Evolutionary conservation across 2,797 vertebrate species (phyloP), one percentile per base, ranked within the genome.

Genomic region (Todus mexicanus): DNA sequence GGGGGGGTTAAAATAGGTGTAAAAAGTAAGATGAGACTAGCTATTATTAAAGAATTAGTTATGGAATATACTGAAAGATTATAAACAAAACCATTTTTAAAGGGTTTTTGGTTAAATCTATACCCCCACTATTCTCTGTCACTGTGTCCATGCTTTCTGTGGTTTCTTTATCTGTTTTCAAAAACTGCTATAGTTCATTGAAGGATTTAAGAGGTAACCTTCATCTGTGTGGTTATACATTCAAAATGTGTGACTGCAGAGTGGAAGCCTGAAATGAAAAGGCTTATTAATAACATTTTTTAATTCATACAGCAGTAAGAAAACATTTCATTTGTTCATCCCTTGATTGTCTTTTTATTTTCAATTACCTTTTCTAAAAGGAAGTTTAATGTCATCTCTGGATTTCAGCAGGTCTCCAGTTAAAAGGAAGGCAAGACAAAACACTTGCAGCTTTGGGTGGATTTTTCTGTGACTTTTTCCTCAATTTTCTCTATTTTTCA

Each of bases 261-360:
- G 25, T 53, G 14, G 51, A 91, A 91, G 25, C 23, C 59, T 88
- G 73, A 84, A 94, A 93, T 72, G 47, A 92, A 92, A 88, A 51
- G 18, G 51, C 60, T 93, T 93, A 86, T 90, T 94, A 94, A 93
- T 73, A 92, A 73, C 15, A 59, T 59, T 84, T 93, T 94, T 92
- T 84, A 90, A n/a, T 94, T 95, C 83, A 94, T 88, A 75, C 8
- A 59, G 51, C 23, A 25, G 60, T 70, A 92, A 92, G 53, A 93
- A 92, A 87, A 90, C 27, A 12, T 33, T 93, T 90, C 71, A 90
- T 87, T 90, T 96, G 38, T 92, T 90, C 84, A 89, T 64, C 37
- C 48, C 42, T 92, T 93, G 57, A 95, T 82, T 2, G 1, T 54
- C 66, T 84, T 93, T 90, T 90, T 84, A 43, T 90, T 95, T 82